Evolutionary conservation across 1,140 invertebrate genomes (phyloP), one percentile per base, ranked within the genome.

Genomic region (Achatina immaculata): DNA sequence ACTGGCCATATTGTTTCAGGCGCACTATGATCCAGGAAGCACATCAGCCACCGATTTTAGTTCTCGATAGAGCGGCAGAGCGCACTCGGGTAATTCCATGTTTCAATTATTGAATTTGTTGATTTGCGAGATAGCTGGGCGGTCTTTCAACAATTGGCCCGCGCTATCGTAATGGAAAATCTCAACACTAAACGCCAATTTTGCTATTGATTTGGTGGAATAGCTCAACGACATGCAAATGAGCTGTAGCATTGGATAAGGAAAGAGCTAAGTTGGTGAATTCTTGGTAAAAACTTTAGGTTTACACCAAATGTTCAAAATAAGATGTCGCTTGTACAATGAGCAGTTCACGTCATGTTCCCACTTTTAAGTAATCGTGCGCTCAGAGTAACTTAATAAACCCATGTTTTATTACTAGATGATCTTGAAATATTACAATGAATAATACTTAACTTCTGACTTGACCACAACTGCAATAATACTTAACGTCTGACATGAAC

Each of bases 101-200:
- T 78, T 78, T 72, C 78, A 73, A 71, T 80, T 55, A 80, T 38
- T 80, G 68, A 71, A 73, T 80, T 71, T 72, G 78, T 80, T 72
- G 78, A 80, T 80, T 19, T 68, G 42, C 11, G 11, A 48, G 78
- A 71, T 80, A 55, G 48, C n/a, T 31, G 16, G 48, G 31, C 43
- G 45, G 34, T 73, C 48, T 62, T 80, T 73, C 69, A 73, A 45
- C 21, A 34, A 72, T 24, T 28, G 68, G 68, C 28, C 24, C 24
- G n/a, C n/a, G 43, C 38, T 45, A 73, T 58, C 68, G 36, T 80
- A 80, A 72, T 80, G 58, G 68, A 73, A 80, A 73, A 72, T 58
- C 78, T 42, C 0, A 45, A 4, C 69, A 65, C 69, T 72, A 80
- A 80, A 80, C 42, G 36, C 36, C 76, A 78, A 78, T 78, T 78